Base-by-base conservation (phyloP, 1,140 invertebrate genomes). In the Odontomachus brunneus region DNA sequence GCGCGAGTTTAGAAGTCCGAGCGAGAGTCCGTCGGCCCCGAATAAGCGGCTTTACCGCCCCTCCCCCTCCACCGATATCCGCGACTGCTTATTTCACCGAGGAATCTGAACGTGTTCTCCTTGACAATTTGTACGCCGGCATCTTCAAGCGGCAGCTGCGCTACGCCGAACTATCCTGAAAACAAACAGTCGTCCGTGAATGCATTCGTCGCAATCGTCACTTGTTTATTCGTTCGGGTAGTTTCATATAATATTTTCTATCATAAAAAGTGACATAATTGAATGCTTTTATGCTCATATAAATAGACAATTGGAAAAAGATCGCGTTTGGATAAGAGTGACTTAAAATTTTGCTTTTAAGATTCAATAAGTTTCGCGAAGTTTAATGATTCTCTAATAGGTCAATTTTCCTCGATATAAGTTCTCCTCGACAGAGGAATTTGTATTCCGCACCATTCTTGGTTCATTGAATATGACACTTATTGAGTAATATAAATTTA, bases 41-140 rank as follows among this genome's bases (percentile, higher is more conserved):
- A 82, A 26, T 65, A 65, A 76, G 73, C 73, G 22, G 62, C 26
- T 83, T 51, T 44, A 26, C n/a, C 38, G 60, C 49, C 55, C 53
- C 38, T n/a, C n/a, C n/a, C n/a, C n/a, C n/a, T n/a, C n/a, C n/a
- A n/a, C n/a, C 81, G 33, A 62, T 33, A 65, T 49, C n/a, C 24
- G n/a, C 55, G 9, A 11, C 24, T 80, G 62, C 48, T 71, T 87
- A 85, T 88, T 85, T 85, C 60, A 84, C 67, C 60, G 76, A 82
- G n/a, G 76, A 82, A 82, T 87, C 82, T 19, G 85, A 73, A 73
- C 85, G 53, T 33, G 69, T 69, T 65, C 71, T 75, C 63, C 74
- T 51, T 44, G 81, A 87, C 48, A 75, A 80, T 51, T 87, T 84
- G 65, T 74, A 84, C 57, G 83, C 74, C 4, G 83, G 66, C 87